These are phyloP conservation scores for Orussus abietinus DNA, from an alignment of 1,140 invertebrate genomes.

Conservation along the genomic window DNA sequence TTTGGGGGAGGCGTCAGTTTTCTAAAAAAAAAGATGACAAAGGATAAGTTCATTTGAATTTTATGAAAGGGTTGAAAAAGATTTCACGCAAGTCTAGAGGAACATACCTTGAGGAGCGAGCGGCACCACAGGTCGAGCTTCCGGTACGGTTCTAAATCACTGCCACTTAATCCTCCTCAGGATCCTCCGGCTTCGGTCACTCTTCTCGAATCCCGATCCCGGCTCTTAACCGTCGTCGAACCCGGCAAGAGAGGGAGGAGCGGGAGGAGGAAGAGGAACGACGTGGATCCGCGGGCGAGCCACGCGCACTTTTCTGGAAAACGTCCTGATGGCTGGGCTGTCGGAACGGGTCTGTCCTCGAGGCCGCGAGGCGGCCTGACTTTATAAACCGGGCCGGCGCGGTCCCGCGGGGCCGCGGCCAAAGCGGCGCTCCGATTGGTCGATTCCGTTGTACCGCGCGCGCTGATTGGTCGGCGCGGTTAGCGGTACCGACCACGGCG, in stretches of 20 bases:
- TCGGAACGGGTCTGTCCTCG: slow-evolving; percentile 51
- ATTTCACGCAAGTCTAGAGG: too few species aligned
- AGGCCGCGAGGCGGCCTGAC: slow-evolving; percentile 42
- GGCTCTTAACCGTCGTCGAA: too few species aligned
- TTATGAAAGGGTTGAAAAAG: too few species aligned
- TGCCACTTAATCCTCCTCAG: too few species aligned
- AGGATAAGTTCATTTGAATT: too few species aligned
- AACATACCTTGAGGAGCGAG: too few species aligned
- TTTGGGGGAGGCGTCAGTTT: too few species aligned
- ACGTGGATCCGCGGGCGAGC: slow-evolving; percentile 25
- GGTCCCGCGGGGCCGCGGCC: slow-evolving; percentile 28
- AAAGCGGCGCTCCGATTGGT: slow-evolving; percentile 34
- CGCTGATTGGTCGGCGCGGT: slow-evolving; percentile 26
- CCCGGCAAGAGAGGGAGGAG: not conserved
- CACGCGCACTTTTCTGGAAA: slow-evolving; percentile 28
- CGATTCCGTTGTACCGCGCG: slow-evolving; percentile 22
- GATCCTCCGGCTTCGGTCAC: too few species aligned
- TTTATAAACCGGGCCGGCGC: slow-evolving; percentile 48
- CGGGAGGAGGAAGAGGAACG: slow-evolving; percentile 12
- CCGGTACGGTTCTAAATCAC: too few species aligned
- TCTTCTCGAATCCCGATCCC: too few species aligned
- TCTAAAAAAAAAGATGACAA: too few species aligned
- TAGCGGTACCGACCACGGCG: slow-evolving; percentile 41
- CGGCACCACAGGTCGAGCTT: too few species aligned
- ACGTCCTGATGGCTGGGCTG: slow-evolving; percentile 46